Evolutionary conservation across 2,888 invertebrate species (phyloP).

Genomic region (Lagria hirta): DNA sequence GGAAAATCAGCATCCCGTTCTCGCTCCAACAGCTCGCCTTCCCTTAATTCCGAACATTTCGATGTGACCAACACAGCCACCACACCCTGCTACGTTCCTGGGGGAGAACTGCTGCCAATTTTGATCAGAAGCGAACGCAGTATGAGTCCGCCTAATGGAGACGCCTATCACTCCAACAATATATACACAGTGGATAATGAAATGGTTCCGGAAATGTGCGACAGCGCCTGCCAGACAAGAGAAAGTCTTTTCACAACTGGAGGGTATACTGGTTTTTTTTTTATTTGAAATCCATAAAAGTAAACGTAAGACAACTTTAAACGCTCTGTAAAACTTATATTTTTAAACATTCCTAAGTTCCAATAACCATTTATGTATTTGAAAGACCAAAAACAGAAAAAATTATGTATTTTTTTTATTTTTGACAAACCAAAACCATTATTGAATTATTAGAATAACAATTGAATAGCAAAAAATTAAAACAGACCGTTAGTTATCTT

Average conservation of each 20-base stretch:
- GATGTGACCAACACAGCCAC: conserved; percentile 39
- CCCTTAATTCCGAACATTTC: conserved; percentile 44
- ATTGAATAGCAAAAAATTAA: too few relatives aligned
- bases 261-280: too few relatives aligned
- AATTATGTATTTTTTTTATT: too few relatives aligned
- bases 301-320: too few relatives aligned
- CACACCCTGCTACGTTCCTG: conserved; percentile 56
- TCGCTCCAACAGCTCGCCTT: conserved; percentile 44
- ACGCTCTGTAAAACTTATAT: too few relatives aligned
- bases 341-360: too few relatives aligned
- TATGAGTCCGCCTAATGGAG: conserved; percentile 43
- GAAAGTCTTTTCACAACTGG: conserved; percentile 69
- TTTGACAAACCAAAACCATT: too few relatives aligned
- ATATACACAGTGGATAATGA: conserved; percentile 47
- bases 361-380: too few relatives aligned
- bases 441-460: too few relatives aligned
- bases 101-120: conserved; percentile 53
- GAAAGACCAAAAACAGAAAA: too few relatives aligned
- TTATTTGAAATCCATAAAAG: too few relatives aligned
- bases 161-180: conserved; percentile 40
- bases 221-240: conserved; percentile 80
- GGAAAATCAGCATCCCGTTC: conserved; percentile 31
- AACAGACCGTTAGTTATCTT: too few relatives aligned
- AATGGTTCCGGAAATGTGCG: conserved; percentile 63
- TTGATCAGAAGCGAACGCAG: conserved; percentile 47